Conservation (phyloP, 2,888 invertebrate genomes). For the Scotopteryx bipunctaria region DNA sequence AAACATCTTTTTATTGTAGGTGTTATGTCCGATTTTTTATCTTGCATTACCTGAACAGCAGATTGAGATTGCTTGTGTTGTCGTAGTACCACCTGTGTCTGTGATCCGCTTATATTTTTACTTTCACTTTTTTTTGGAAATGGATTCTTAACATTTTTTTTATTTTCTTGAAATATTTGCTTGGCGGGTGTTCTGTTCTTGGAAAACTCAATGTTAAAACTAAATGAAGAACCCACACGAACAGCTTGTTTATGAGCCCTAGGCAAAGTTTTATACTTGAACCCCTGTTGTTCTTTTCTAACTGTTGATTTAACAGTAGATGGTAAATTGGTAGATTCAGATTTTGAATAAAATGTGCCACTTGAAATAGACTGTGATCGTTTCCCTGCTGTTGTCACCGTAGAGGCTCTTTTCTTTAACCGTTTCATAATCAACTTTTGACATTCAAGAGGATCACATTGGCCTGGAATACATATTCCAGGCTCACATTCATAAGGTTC, state of each 20-base stretch:
- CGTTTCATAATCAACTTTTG: constrained; percentile 46
- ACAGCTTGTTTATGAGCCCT: constrained; percentile 26
- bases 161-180: constrained; percentile 5
- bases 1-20: constrained; percentile 11
- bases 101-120: constrained; percentile 9
- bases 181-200: constrained; percentile 30
- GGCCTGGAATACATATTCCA: constrained; percentile 46
- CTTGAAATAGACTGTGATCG: constrained; percentile 28
- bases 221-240: constrained; percentile 44
- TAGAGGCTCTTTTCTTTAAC: constrained; percentile 39
- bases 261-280: constrained; percentile 15
- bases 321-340: constrained; percentile 19
- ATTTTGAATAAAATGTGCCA: constrained; percentile 18
- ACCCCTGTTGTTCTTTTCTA: neutral
- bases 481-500: constrained; percentile 51
- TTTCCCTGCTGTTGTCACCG: constrained; percentile 36
- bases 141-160: neutral
- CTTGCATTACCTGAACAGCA: constrained; percentile 7
- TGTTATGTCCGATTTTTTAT: constrained; percentile 9
- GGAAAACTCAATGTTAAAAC: constrained; percentile 46
- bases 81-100: neutral
- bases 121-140: constrained; percentile 10
- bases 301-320: neutral
- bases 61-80: constrained; percentile 19
- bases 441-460: constrained; percentile 46